Evolutionary conservation across 1,140 invertebrate species (phyloP).

Genomic region (Drosophila varians): DNA sequence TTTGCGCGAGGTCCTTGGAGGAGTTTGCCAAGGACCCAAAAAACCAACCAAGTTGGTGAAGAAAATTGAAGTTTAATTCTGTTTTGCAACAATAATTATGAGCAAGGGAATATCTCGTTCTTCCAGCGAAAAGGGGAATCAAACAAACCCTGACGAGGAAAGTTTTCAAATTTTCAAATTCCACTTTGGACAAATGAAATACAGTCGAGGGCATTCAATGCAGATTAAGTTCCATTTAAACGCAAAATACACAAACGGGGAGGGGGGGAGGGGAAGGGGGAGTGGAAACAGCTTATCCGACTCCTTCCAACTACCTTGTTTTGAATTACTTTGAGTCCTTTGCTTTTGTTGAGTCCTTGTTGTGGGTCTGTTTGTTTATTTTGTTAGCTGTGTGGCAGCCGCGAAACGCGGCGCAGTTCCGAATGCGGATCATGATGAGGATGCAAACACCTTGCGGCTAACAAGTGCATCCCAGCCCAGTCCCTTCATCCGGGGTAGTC

Average conservation of each 20-base stretch:
- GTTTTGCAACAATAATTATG: slow-evolving; percentile 71
- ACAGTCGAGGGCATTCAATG: not conserved
- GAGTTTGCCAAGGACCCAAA: slow-evolving; percentile 3
- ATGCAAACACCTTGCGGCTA: slow-evolving; percentile 65
- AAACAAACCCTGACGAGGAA: slow-evolving; percentile 6
- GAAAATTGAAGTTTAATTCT: slow-evolving; percentile 75
- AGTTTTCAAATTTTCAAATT: not conserved
- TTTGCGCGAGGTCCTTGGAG: slow-evolving; percentile 7
- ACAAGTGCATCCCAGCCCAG: slow-evolving; percentile 55
- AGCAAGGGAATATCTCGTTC: not conserved
- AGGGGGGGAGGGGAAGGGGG: no score
- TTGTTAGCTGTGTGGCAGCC: slow-evolving; percentile 46
- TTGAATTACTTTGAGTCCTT: slow-evolving; percentile 73
- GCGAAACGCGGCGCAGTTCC: slow-evolving; percentile 3
- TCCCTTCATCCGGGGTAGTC: not conserved
- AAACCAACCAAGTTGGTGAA: slow-evolving; percentile 9
- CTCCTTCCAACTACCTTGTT: slow-evolving; percentile 56
- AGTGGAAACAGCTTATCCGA: slow-evolving; percentile 33
- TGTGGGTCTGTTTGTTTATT: slow-evolving; percentile 63
- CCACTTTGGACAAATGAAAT: slow-evolving; percentile 2
- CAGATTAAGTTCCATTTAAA: slow-evolving; percentile 52
- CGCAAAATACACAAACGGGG: slow-evolving; percentile 58
- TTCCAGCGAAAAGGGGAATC: not conserved
- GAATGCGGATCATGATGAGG: slow-evolving; percentile 24
- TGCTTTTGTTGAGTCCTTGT: slow-evolving; percentile 71